phyloP scores from a whole-genome alignment of 2,888 invertebrate species.

The Mylabris sibirica region DNA sequence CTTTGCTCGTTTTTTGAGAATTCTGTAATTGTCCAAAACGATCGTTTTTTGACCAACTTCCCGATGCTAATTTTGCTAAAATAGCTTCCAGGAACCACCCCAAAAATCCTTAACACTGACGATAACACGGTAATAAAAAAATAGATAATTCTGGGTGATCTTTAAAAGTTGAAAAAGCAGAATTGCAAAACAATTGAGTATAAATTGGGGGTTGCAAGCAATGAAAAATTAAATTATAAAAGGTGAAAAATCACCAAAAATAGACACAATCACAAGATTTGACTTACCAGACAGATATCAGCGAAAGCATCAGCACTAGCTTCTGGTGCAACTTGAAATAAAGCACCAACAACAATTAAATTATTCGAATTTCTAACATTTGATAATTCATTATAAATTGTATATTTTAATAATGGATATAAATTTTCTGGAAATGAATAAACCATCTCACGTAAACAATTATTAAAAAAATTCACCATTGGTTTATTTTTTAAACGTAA shows the following conservation, averaged over 20 bases:
- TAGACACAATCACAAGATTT: background rate
- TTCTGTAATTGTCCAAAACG: too few relatives aligned
- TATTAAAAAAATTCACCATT: constrained; percentile 85
- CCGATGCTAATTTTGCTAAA: too few relatives aligned
- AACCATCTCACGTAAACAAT: constrained; percentile 89
- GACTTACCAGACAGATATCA: constrained; percentile 75
- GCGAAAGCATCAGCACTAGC: constrained; percentile 83
- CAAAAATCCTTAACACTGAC: too few relatives aligned
- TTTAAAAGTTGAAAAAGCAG: too few relatives aligned
- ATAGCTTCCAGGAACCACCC: too few relatives aligned
- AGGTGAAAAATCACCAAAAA: constrained; percentile 13
- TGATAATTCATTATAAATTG: constrained; percentile 94
- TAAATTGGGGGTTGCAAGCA: too few relatives aligned
- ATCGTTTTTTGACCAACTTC: too few relatives aligned
- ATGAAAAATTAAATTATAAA: too few relatives aligned
- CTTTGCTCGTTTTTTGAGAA: too few relatives aligned
- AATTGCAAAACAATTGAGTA: too few relatives aligned
- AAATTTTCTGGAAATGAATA: constrained; percentile 84
- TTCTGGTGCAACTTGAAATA: constrained; percentile 86
- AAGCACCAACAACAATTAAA: constrained; percentile 87
- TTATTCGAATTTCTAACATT: constrained; percentile 93
- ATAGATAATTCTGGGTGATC: too few relatives aligned
- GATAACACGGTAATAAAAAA: too few relatives aligned
- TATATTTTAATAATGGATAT: constrained; percentile 85
- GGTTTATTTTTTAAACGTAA: constrained; percentile 94